phyloP scores from a whole-genome alignment of 2,797 vertebrate genomes.

The Steatocranus sp. region DNA sequence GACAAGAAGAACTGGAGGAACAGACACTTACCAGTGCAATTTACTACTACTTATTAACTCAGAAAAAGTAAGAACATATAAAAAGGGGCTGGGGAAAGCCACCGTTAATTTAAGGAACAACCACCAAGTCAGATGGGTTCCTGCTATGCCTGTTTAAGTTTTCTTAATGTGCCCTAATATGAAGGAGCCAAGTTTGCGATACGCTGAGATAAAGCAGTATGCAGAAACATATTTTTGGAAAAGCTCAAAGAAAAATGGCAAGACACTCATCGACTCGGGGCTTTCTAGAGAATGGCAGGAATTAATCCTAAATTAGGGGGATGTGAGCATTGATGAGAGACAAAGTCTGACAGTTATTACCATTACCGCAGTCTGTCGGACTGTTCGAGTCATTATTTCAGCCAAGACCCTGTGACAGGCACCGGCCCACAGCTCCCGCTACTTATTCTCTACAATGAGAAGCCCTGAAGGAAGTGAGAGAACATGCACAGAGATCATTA shows the following conservation, averaged over 20 bases:
- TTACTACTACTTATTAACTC: not conserved
- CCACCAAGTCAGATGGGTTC: not conserved
- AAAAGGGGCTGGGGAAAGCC: not conserved
- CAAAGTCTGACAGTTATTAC: conserved; percentile 63
- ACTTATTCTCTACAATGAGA: conserved; percentile 56
- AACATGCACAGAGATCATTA: conserved; percentile 63
- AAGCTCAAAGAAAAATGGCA: conserved; percentile 19
- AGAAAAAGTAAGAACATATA: not conserved
- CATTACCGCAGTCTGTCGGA: conserved; percentile 57
- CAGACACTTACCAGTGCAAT: not conserved
- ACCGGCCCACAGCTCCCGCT: conserved; percentile 44
- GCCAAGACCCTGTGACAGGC: conserved; percentile 60
- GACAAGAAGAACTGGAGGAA: not conserved
- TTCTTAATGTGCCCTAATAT: not conserved
- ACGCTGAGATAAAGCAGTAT: conserved; percentile 17
- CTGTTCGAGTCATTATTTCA: conserved; percentile 68
- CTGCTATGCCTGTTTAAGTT: not conserved
- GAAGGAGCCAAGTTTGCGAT: not conserved
- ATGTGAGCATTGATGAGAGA: conserved; percentile 62
- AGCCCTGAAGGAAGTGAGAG: conserved; percentile 52
- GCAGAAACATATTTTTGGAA: conserved; percentile 10
- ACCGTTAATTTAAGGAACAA: not conserved
- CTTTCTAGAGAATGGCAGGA: conserved; percentile 34
- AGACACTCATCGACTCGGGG: conserved; percentile 14
- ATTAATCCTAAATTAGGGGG: conserved; percentile 67